These are phyloP conservation scores for Plusia festucae DNA, from an alignment of 2,888 invertebrate species.

Conservation along the genomic window DNA sequence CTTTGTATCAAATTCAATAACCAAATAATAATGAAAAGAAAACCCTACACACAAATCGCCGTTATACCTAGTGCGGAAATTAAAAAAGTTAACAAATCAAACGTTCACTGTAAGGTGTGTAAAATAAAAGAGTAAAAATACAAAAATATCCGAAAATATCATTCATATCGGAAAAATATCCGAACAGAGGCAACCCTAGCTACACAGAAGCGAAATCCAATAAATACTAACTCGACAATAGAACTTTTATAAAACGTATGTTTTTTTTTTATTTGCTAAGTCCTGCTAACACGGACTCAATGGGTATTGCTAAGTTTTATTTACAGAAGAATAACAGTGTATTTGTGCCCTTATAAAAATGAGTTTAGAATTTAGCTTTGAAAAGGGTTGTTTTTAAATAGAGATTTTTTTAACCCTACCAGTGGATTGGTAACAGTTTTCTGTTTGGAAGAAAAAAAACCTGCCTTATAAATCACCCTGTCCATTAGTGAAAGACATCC, in stretches of 20 bases:
- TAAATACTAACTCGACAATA: slow-evolving; percentile 62
- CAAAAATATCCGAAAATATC: not conserved
- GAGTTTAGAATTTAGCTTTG: not conserved
- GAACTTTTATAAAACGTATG: slow-evolving; percentile 51
- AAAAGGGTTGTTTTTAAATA: not conserved
- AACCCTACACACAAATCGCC: too few relatives aligned
- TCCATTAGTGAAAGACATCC: too few relatives aligned
- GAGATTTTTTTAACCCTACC: not conserved
- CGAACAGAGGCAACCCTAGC: slow-evolving; percentile 31
- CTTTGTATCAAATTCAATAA: too few relatives aligned
- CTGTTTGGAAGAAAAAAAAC: too few relatives aligned
- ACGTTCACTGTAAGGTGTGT: too few relatives aligned
- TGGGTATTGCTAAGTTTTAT: slow-evolving; percentile 42
- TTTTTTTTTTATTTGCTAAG: slow-evolving; percentile 55
- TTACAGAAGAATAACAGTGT: slow-evolving; percentile 24
- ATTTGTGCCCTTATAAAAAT: slow-evolving; percentile 8
- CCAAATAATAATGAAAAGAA: too few relatives aligned
- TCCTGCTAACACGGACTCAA: slow-evolving; percentile 42
- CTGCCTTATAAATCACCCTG: too few relatives aligned
- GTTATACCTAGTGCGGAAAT: too few relatives aligned
- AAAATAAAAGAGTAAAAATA: too few relatives aligned
- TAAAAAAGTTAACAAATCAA: too few relatives aligned
- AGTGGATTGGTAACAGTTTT: too few relatives aligned
- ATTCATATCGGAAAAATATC: slow-evolving; percentile 15
- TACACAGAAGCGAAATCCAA: slow-evolving; percentile 46